Base-by-base conservation (phyloP, 2,888 invertebrate genomes). In the Lepidocyrtinus sp. region DNA sequence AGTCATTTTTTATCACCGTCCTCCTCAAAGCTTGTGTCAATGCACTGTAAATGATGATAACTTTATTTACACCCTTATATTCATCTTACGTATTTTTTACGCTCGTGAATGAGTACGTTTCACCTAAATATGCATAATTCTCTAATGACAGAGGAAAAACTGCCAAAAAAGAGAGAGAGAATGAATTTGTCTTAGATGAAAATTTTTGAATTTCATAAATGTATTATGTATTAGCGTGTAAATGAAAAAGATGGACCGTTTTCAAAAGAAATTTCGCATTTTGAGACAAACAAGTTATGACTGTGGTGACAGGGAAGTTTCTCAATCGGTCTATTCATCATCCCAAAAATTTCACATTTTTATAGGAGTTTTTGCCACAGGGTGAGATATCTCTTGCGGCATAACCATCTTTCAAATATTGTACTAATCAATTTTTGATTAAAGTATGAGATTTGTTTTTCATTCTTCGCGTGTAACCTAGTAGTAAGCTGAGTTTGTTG, bases 41-140 rank as follows among this genome's bases (percentile, higher is more conserved):
- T 70, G 70, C 61, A 70, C 70, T 36, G 36, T 19, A 55, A 55
- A 55, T 55, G 26, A 65, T 61, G 68, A 68, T 68, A 26, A 46
- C 61, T 70, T 36, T 27, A 61, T 70, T 59, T 61, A 19, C 61
- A 50, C 17, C 50, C 12, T 22, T 21, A 21, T n/a, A n/a, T n/a
- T n/a, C n/a, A n/a, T n/a, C n/a, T n/a, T n/a, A n/a, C n/a, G n/a
- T n/a, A n/a, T n/a, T n/a, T n/a, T n/a, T n/a, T n/a, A n/a, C n/a
- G n/a, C n/a, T n/a, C n/a, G n/a, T n/a, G n/a, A n/a, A n/a, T n/a
- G n/a, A n/a, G n/a, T n/a, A n/a, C n/a, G n/a, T n/a, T n/a, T n/a
- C n/a, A n/a, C n/a, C n/a, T n/a, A n/a, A n/a, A n/a, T n/a, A n/a
- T n/a, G n/a, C 5, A 12, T 50, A 50, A n/a, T 12, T 50, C 36